Base-by-base conservation (phyloP, 1,140 invertebrate genomes). In the Lysiphlebus fabarum region DNA sequence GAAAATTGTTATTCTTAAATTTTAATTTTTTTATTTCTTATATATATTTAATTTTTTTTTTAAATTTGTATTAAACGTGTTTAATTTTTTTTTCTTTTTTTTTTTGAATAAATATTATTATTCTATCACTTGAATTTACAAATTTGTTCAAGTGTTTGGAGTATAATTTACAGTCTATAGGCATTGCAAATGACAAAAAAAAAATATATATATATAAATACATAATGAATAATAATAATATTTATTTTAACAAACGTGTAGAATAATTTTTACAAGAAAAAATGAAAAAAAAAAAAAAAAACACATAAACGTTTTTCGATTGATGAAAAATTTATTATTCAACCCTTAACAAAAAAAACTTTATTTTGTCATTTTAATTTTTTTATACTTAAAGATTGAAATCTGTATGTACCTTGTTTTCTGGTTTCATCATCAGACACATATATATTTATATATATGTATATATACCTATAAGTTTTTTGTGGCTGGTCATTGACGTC, bases 161-260 rank as follows among this genome's bases (percentile, higher is more conserved):
- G 17, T 26, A 54, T 54, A 54, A 54, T 54, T 54, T 54, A 54
- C 53, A 54, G 41, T 40, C 53, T 40, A 54, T 54, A 38, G 53
- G 40, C 53, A 54, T 54, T 54, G 53, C 53, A 54, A 54, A 54
- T 54, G 38, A 42, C 41, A 54, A 54, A 54, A 53, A 33, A 53
- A 53, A 40, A 54, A 26, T n/a, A n/a, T n/a, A n/a, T n/a, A n/a
- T n/a, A n/a, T n/a, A 26, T 26, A 49, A 37, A 11, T 10, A 38
- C 4, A 12, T 6, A 17, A 54, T 12, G 40, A 7, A 7, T 14
- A 40, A 17, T 8, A 9, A 6, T 10, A 49, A 49, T 49, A 49
- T 26, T 10, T 26, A 26, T 26, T 26, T 26, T 26, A 26, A 26
- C 17, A 26, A 26, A 26, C 17, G 17, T 26, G 17, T 26, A 6